Evolutionary conservation across 2,888 invertebrate genomes (phyloP), one percentile per base, ranked within the genome.

Genomic region (Ceramica pisi): DNA sequence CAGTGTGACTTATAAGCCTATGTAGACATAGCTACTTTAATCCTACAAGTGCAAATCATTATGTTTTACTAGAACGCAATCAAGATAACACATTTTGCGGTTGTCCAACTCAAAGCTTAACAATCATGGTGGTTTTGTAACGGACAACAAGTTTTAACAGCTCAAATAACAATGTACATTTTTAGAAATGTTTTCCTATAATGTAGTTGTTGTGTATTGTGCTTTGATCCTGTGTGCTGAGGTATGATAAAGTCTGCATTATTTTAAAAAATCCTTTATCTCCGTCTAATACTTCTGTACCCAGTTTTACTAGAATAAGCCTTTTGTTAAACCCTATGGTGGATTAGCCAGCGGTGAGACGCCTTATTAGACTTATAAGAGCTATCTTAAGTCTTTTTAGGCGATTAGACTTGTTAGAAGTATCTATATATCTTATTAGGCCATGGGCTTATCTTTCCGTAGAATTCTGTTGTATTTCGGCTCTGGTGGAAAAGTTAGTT

Each of bases 31-130:
- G 8, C 10, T 5, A 57, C 35, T 31, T n/a, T 38, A 38, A 66
- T 60, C 53, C 4, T 16, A 19, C 46, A 46, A 46, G 8, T 19
- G 3, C 46, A 10, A 19, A 57, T 62, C 50, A 26, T 1, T 44
- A 46, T 80, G 83, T 82, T 62, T 51, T 31, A 57, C 50, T 63
- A 60, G 69, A 59, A 79, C 46, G 41, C 72, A 82, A 83, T 82
- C 72, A 78, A 68, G 64, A 64, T 71, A 75, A 75, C 63, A 67
- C 16, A 5, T 21, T 62, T 53, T 53, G 19, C 38, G 26, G 23
- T 60, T 23, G 19, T 57, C 26, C 19, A 48, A 38, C 41, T 41
- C 2, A 51, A 31, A 51, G 60, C 50, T 26, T 26, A 1, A 31
- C 16, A 31, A 14, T 31, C 44, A 10, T 16, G 48, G 63, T 64